Evolutionary conservation across 2,888 invertebrate genomes (phyloP), one percentile per base, ranked within the genome.

Genomic region (Athetis lepigone): DNA sequence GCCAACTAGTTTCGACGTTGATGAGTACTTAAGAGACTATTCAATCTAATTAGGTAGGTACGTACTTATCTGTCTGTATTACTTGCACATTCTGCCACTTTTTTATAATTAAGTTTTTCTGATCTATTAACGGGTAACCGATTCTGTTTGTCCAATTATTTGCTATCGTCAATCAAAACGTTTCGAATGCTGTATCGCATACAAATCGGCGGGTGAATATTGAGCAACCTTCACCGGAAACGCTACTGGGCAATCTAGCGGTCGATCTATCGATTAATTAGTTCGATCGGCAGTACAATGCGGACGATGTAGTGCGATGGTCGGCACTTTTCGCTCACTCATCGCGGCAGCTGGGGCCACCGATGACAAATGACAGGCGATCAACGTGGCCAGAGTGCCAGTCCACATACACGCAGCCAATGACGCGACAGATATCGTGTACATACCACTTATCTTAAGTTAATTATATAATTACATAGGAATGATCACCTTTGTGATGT

Each of bases 151-250:
- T 87, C 84, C 86, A 85, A 87, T 87, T 88, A 88, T 88, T 88
- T 87, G 84, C 79, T 88, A 90, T 88, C 90, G 88, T 90, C 89
- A 90, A 92, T 92, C 91, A 92, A 89, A 91, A 90, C 86, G 88
- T 88, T 86, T 83, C 83, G 84, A 84, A 85, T 72, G 82, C 75
- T 84, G 77, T 85, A 84, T 84, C 84, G 79, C 79, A 81, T 83
- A 85, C 86, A 87, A 85, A 85, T 86, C 79, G 81, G 81, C 81
- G 83, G 85, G 86, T 91, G 92, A 90, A 92, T 93, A 92, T 92
- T 91, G 92, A 91, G 87, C 90, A 92, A 91, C 93, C 89, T 89
- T 90, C 92, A 88, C 94, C 94, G 95, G 95, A 95, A 94, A 92
- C 82, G 93, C 92, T 92, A 91, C 93, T 85, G 92, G 89, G 80